Percentiles rank a stretch among this genome's conserved stretches.
Conservation (phyloP, 2,113 vertebrate species). For the Aptenodytes patagonicus region DNA sequence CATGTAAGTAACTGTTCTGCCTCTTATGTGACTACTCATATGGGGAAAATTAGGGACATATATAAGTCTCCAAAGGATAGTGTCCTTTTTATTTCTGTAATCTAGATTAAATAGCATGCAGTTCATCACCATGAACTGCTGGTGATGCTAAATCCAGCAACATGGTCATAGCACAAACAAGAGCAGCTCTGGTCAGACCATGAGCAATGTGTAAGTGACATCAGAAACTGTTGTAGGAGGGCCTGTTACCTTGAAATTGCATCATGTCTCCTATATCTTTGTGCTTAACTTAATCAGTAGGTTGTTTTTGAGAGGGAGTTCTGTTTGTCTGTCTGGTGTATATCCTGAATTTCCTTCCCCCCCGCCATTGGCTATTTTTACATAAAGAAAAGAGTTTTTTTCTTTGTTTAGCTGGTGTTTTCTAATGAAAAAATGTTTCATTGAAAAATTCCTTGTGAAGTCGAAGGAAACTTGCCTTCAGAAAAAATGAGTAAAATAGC, state of each 20-base stretch:
- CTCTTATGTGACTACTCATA: neutral
- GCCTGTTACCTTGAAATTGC: neutral
- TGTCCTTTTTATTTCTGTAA: neutral
- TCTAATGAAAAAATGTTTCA: neutral
- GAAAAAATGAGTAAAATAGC: neutral
- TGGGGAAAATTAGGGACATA: neutral
- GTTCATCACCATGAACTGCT: neutral
- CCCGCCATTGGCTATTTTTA: neutral
- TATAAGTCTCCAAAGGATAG: neutral
- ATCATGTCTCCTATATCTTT: neutral
- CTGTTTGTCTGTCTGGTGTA: constrained; percentile 4
- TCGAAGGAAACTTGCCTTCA: neutral
- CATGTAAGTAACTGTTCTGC: neutral
- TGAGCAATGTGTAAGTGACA: neutral
- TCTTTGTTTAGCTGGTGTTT: neutral
- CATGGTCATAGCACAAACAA: neutral
- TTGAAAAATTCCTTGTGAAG: constrained; percentile 16
- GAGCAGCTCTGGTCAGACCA: neutral
- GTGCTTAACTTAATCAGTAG: neutral
- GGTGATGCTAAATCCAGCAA: neutral
- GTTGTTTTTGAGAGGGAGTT: neutral
- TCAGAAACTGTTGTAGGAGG: neutral
- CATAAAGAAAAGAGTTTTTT: neutral
- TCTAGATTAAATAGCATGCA: neutral
- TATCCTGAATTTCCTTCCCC: neutral